Conservation (phyloP, 2,113 vertebrate species). For the Vimba vimba region DNA sequence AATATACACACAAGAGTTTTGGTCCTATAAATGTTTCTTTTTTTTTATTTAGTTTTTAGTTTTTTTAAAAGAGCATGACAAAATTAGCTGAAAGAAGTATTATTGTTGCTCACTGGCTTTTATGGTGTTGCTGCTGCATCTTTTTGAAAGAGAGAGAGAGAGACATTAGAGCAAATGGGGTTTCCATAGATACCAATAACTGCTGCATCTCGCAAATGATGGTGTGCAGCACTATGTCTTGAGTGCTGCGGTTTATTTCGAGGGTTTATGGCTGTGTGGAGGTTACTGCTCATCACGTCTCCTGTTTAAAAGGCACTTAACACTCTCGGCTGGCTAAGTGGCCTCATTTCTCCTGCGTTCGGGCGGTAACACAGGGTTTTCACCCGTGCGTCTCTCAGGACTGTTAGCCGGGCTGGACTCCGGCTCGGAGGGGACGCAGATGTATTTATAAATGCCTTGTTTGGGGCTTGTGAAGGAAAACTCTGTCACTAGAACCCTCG, state of each 20-base stretch:
- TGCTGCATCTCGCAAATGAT: conserved; percentile 80
- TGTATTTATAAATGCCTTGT: conserved; percentile 72
- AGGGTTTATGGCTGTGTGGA: conserved; percentile 31
- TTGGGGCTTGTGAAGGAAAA: conserved; percentile 58
- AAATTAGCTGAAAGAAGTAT: background rate
- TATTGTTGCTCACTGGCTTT: background rate
- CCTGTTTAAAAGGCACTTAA: conserved; percentile 36
- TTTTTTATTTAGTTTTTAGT: no score
- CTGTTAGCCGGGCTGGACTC: conserved; percentile 56
- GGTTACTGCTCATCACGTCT: background rate
- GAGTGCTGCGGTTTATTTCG: conserved; percentile 16
- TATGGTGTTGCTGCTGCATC: conserved; percentile 1
- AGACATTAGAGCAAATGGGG: conserved; percentile 61
- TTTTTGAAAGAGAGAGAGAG: conserved; percentile 51
- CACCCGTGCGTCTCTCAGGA: conserved; percentile 57
- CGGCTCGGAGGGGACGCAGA: conserved; percentile 67
- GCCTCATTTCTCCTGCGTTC: conserved; percentile 34
- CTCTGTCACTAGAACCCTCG: conserved; percentile 61
- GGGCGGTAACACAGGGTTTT: conserved; percentile 61
- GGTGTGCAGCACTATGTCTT: conserved; percentile 63
- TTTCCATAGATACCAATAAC: conserved; percentile 82
- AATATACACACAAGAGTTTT: background rate
- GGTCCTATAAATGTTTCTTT: background rate
- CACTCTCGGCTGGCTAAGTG: conserved; percentile 16
- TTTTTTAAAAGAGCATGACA: background rate